Percentiles rank a stretch among this genome's conserved stretches.
These are phyloP conservation scores for Paraescarpia echinospica DNA, from an alignment of 1,140 invertebrate species.

Conservation along the genomic window DNA sequence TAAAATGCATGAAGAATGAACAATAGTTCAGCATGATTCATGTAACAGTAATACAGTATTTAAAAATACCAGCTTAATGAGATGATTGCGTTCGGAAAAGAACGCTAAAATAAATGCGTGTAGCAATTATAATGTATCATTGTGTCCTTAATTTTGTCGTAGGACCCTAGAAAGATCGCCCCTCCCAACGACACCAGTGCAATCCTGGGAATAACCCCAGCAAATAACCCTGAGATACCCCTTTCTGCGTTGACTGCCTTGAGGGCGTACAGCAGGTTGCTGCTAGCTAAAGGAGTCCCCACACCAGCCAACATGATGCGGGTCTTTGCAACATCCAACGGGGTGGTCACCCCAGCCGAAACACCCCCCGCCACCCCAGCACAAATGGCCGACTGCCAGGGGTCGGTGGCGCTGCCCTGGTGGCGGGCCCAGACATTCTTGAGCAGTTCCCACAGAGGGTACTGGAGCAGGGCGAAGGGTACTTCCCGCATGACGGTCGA, in stretches of 20 bases:
- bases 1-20: not conserved
- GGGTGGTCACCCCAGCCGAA: slow-evolving; percentile 91
- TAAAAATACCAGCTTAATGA: not conserved
- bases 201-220: slow-evolving; percentile 81
- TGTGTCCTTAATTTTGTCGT: slow-evolving; percentile 64
- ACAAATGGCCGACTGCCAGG: slow-evolving; percentile 76
- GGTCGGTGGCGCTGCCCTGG: slow-evolving; percentile 62
- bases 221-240: slow-evolving; percentile 65
- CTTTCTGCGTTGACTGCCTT: not conserved
- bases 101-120: not conserved
- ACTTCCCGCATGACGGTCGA: slow-evolving; percentile 89
- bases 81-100: not conserved
- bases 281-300: slow-evolving; percentile 57
- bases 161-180: slow-evolving; percentile 90
- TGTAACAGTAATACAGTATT: not conserved
- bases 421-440: slow-evolving; percentile 63
- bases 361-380: slow-evolving; percentile 76
- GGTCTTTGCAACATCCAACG: slow-evolving; percentile 98
- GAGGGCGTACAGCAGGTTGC: not conserved
- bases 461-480: slow-evolving; percentile 94
- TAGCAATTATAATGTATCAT: not conserved
- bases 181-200: slow-evolving; percentile 88
- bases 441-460: slow-evolving; percentile 91
- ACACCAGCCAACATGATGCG: slow-evolving; percentile 28
- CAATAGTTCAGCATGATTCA: not conserved